Base-by-base conservation (phyloP, 2,797 vertebrate genomes). In the Chrosomus eos region DNA sequence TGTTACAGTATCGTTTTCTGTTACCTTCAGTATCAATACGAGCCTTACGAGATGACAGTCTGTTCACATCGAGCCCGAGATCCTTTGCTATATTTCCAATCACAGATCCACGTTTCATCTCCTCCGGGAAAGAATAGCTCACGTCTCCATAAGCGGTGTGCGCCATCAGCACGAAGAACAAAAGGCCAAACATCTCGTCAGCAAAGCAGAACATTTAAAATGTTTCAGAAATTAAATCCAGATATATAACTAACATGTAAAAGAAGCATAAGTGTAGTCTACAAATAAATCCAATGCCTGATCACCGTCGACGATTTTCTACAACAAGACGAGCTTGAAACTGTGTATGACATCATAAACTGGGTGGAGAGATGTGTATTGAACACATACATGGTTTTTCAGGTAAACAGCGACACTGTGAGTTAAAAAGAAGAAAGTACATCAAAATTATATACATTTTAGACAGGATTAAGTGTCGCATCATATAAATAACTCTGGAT, bases 111-210 rank as follows among this genome's bases (percentile, higher is more conserved):
- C 83, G 91, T 74, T 74, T 74, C 90, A 94, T 91, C 86, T 53
- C 51, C 51, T 53, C 51, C 5, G 92, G 89, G 85, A 96, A 92
- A 6, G 93, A 93, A 89, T 93, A 97, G 0, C 92, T 93, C 60
- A 96, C 87, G 90, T 94, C 93, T 81, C 90, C 92, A 60, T 86
- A 26, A 36, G 62, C 26, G 21, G 28, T 16, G 73, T 60, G 55
- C 51, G 51, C 51, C 51, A 53, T 53, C 51, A 53, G 51, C 51
- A 53, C 51, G 51, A 53, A 8, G 51, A 53, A 53, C 51, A 53
- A 53, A 53, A 53, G 19, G 3, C 6, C 51, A 53, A 53, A 53
- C 51, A 51, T 23, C 53, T 55, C 21, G 0, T 0, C 21, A 9
- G 21, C 8, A 55, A 0, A 2, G 28, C 18, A 96, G 8, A 75